Evolutionary conservation across 2,888 invertebrate genomes (phyloP).

Genomic region (Plagodis pulveraria): DNA sequence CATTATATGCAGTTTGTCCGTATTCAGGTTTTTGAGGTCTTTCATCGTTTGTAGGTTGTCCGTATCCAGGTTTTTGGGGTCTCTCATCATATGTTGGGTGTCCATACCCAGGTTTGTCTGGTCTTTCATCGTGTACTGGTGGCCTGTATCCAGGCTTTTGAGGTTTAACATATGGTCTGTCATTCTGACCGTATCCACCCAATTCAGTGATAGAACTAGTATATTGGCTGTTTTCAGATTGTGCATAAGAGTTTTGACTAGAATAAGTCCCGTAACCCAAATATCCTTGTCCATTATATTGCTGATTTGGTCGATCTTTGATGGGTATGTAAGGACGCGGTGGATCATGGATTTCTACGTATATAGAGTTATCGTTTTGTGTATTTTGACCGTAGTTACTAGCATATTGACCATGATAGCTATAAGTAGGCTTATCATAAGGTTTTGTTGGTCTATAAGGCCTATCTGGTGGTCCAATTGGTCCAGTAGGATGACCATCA

Average conservation of each 20-base stretch:
- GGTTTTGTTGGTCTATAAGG: constrained; percentile 54
- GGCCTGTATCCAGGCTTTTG: constrained; percentile 26
- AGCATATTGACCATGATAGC: constrained; percentile 64
- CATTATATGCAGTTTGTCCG: constrained; percentile 1
- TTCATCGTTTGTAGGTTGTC: constrained; percentile 20
- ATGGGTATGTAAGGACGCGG: constrained; percentile 65
- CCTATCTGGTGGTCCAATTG: constrained; percentile 47
- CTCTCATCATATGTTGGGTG: constrained; percentile 11
- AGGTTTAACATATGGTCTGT: constrained; percentile 39
- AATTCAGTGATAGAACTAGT: constrained; percentile 46
- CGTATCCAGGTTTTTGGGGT: constrained; percentile 20
- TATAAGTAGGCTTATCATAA: constrained; percentile 46
- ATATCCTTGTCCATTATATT: constrained; percentile 50
- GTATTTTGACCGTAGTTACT: constrained; percentile 60
- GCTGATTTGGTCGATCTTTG: constrained; percentile 38
- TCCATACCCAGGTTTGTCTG: constrained; percentile 21
- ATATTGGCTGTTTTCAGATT: constrained; percentile 48
- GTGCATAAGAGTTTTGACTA: constrained; percentile 53
- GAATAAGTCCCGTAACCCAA: constrained; percentile 58
- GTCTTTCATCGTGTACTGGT: constrained; percentile 4
- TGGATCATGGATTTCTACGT: constrained; percentile 72
- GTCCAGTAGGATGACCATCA: constrained; percentile 41
- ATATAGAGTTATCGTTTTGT: constrained; percentile 64
- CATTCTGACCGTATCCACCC: constrained; percentile 34
- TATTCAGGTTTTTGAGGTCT: constrained; percentile 33